A percentile compares a stretch with the other conserved stretches of the same genome.
phyloP scores from a whole-genome alignment of 2,888 invertebrate species.

The Eurois occulta region DNA sequence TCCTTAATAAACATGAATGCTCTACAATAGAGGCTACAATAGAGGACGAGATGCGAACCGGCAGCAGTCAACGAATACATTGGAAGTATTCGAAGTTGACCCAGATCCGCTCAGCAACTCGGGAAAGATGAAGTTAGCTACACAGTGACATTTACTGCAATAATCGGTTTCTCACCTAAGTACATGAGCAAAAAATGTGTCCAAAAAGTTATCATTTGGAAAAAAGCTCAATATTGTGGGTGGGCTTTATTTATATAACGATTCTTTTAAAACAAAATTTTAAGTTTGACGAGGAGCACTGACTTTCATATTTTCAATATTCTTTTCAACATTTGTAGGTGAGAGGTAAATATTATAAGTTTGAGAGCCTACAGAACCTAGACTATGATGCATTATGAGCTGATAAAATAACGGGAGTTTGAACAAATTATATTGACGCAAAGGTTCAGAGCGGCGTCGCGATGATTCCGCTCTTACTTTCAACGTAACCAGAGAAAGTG shows the following conservation, averaged over 20 bases:
- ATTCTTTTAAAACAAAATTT: not conserved
- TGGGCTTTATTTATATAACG: not conserved
- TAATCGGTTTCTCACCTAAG: not conserved
- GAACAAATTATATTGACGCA: slow-evolving; percentile 5
- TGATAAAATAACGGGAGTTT: not conserved
- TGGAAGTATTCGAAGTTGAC: not conserved
- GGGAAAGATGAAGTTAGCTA: not conserved
- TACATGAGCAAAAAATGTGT: not conserved
- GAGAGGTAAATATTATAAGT: not conserved
- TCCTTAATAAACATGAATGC: not conserved
- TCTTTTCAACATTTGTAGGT: too few species aligned
- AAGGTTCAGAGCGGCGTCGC: not conserved
- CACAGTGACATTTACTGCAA: not conserved
- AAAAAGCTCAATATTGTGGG: not conserved
- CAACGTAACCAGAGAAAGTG: slow-evolving; percentile 56
- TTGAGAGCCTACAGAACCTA: not conserved
- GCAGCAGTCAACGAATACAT: not conserved
- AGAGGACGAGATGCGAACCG: not conserved
- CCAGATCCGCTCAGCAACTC: not conserved
- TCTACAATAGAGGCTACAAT: too few species aligned
- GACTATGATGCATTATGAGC: not conserved
- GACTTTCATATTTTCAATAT: not conserved
- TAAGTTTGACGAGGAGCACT: not conserved
- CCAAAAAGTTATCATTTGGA: not conserved
- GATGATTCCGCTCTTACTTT: slow-evolving; percentile 49